These are phyloP conservation scores for Julus scandinavius DNA, from an alignment of 2,888 invertebrate species.

Conservation along the genomic window DNA sequence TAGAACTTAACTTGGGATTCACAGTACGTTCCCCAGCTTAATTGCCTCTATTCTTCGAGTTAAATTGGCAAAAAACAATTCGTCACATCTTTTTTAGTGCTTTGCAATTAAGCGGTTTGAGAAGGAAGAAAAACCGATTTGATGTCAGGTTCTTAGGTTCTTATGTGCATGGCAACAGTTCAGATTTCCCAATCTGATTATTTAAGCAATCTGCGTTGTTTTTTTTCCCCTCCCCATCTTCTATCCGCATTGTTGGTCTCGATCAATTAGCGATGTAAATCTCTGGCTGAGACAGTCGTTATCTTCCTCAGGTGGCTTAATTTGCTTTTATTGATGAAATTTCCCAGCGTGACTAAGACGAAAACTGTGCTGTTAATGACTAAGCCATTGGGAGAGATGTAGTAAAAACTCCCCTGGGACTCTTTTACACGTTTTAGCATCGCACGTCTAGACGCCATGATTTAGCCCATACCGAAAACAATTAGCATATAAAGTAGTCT, in stretches of 20 bases:
- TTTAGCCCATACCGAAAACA: not conserved
- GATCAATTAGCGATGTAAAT: constrained; percentile 18
- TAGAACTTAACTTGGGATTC: not conserved
- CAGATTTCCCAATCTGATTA: constrained; percentile 11
- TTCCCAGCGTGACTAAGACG: constrained; percentile 11
- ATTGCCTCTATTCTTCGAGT: not conserved
- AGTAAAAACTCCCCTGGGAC: constrained; percentile 10
- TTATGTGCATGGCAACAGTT: constrained; percentile 11
- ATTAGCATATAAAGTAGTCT: constrained; percentile 18
- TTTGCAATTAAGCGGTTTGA: not conserved
- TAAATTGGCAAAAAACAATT: constrained; percentile 3
- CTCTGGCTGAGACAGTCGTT: constrained; percentile 18
- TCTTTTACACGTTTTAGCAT: constrained; percentile 7
- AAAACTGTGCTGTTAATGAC: constrained; percentile 2
- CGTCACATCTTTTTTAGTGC: constrained; percentile 7
- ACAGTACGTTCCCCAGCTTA: not conserved
- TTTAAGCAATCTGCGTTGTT: not conserved
- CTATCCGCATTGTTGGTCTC: constrained; percentile 7
- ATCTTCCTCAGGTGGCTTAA: constrained; percentile 18
- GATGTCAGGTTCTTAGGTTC: not conserved
- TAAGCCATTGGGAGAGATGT: constrained; percentile 10
- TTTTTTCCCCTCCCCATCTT: not conserved
- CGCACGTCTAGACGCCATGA: not conserved
- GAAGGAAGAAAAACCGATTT: not conserved
- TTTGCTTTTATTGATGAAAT: constrained; percentile 18